Percentiles rank a stretch among this genome's conserved stretches.
Evolutionary conservation across 1,140 invertebrate genomes (phyloP).

Genomic region (Sarcophaga bullata): DNA sequence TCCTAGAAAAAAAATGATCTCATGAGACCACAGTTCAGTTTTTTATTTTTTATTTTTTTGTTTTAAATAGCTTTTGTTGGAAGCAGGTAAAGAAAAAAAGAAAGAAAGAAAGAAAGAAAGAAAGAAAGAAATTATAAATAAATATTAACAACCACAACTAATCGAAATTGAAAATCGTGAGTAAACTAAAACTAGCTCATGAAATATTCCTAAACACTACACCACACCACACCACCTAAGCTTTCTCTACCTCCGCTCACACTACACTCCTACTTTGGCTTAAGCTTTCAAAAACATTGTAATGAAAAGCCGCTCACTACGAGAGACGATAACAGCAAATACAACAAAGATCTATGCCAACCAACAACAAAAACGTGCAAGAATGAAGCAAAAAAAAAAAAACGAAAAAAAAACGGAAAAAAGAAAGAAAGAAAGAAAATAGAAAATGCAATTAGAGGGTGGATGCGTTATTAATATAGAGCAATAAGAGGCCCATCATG

Average conservation of each 20-base stretch:
- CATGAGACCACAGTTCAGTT: too few relatives aligned
- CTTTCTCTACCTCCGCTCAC: too few relatives aligned
- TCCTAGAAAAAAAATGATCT: too few relatives aligned
- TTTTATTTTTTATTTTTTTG: too few relatives aligned
- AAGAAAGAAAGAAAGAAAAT: constrained; percentile 4
- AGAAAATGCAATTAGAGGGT: constrained; percentile 64
- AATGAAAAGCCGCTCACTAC: constrained; percentile 2
- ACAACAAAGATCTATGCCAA: background rate
- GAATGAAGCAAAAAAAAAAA: too few relatives aligned
- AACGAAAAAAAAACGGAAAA: background rate
- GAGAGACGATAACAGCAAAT: background rate
- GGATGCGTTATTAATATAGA: constrained; percentile 65
- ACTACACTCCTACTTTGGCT: background rate
- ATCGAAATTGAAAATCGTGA: constrained; percentile 64
- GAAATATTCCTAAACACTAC: constrained; percentile 43
- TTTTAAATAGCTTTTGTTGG: too few relatives aligned
- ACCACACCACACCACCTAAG: too few relatives aligned
- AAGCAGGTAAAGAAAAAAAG: too few relatives aligned
- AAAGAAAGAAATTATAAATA: too few relatives aligned
- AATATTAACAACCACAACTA: constrained; percentile 44
- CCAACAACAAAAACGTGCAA: background rate
- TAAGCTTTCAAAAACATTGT: background rate
- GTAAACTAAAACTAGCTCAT: constrained; percentile 42
- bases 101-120: too few relatives aligned
- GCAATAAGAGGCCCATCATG: constrained; percentile 42